These are phyloP conservation scores for Antheraea mylitta DNA, from an alignment of 1,140 invertebrate genomes.

Conservation along the genomic window DNA sequence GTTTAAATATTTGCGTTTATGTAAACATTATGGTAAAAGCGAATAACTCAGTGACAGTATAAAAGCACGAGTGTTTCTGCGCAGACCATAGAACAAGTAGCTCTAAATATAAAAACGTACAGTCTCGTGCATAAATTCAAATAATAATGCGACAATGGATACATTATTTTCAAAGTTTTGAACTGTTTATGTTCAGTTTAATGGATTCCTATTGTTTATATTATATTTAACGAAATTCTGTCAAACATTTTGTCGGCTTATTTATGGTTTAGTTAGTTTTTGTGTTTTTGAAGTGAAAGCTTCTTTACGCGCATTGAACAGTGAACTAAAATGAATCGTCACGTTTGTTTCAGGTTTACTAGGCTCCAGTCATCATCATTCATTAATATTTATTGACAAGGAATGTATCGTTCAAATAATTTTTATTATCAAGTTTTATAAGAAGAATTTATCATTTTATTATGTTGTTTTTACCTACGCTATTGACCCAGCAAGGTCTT, in stretches of 20 bases:
- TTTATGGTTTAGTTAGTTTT: background rate
- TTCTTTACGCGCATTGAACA: no score
- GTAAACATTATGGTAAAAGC: conserved; percentile 30
- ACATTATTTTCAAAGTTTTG: conserved; percentile 13
- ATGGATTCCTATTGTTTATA: background rate
- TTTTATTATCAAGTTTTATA: no score
- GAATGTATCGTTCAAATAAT: no score
- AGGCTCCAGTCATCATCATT: no score
- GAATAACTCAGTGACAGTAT: conserved; percentile 44
- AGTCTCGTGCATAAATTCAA: conserved; percentile 28
- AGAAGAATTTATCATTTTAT: no score
- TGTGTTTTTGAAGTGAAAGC: no score
- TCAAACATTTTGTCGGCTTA: background rate
- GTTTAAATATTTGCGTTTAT: conserved; percentile 19
- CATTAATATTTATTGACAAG: no score
- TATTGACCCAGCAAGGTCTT: no score
- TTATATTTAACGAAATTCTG: background rate
- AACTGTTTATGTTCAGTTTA: background rate
- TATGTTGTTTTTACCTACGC: no score
- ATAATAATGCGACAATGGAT: conserved; percentile 26
- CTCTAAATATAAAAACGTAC: conserved; percentile 30
- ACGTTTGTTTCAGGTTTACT: no score
- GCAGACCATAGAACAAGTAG: conserved; percentile 29
- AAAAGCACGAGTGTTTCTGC: conserved; percentile 38
- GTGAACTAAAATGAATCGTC: no score